Conservation (phyloP, 2,797 vertebrate species). For the Rhinatrema bivittatum region DNA sequence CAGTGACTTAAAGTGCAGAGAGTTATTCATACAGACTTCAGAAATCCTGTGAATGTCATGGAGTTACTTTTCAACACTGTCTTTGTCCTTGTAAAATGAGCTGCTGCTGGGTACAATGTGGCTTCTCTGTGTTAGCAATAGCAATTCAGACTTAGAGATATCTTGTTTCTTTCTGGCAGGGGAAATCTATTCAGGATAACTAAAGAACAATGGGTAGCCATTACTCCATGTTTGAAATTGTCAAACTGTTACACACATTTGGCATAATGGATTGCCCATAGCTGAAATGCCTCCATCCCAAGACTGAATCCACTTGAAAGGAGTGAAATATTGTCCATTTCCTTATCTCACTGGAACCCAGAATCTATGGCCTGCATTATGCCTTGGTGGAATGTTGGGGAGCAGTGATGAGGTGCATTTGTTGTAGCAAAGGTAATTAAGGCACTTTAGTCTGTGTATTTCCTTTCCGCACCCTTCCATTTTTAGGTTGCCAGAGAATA, state of each 20-base stretch:
- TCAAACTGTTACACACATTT: background rate
- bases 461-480: too few relatives aligned
- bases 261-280: background rate
- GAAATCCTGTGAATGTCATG: background rate
- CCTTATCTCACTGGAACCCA: background rate
- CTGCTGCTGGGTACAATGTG: background rate
- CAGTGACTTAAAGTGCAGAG: constrained; percentile 19
- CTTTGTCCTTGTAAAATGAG: constrained; percentile 14
- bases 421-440: background rate
- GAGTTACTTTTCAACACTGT: constrained; percentile 5
- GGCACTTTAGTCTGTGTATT: constrained; percentile 9
- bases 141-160: constrained; percentile 1
- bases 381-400: constrained; percentile 12
- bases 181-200: background rate
- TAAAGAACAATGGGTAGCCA: background rate
- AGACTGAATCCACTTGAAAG: background rate
- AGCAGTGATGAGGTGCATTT: background rate
- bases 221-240: background rate
- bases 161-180: constrained; percentile 9
- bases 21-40: background rate
- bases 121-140: background rate
- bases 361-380: constrained; percentile 2
- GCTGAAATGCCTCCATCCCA: too few relatives aligned
- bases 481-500: background rate
- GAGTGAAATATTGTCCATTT: background rate